A percentile compares a stretch with the other conserved stretches of the same genome.
phyloP scores from a whole-genome alignment of 2,888 invertebrate species.

The Halictus quadricinctus region DNA sequence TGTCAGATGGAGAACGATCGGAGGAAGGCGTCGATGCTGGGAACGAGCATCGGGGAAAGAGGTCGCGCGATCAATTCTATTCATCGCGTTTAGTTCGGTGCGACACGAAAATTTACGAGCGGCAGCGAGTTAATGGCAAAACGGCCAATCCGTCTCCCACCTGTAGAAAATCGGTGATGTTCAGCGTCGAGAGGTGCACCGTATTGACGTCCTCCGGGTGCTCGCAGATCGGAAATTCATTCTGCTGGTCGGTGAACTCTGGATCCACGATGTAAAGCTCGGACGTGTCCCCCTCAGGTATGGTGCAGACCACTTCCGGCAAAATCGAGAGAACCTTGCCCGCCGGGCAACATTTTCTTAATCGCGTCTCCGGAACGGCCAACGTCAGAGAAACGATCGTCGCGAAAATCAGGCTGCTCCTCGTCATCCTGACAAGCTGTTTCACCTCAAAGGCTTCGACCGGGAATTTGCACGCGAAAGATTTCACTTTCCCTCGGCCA shows the following conservation, averaged over 20 bases:
- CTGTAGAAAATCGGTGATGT: constrained; percentile 30
- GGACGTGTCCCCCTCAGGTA: not conserved
- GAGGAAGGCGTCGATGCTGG: not conserved
- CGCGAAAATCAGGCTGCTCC: constrained; percentile 8
- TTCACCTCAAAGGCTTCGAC: not conserved
- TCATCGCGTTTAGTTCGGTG: not conserved
- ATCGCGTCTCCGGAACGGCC: not conserved
- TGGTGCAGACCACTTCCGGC: constrained; percentile 31
- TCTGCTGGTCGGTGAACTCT: not conserved
- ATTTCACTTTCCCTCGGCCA: not conserved
- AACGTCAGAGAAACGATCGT: constrained; percentile 3
- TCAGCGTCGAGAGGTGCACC: constrained; percentile 34
- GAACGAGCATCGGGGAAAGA: constrained; percentile 2
- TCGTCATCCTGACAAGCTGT: constrained; percentile 18
- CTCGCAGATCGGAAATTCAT: constrained; percentile 56
- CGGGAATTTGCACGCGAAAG: not conserved
- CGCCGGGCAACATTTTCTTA: constrained; percentile 62
- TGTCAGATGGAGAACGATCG: not conserved
- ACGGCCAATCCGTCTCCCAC: constrained; percentile 26
- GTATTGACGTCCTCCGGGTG: constrained; percentile 40
- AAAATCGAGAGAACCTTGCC: constrained; percentile 61
- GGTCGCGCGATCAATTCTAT: constrained; percentile 10
- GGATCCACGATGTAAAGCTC: constrained; percentile 34
- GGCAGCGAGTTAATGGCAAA: constrained; percentile 2
- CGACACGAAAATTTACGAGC: constrained; percentile 12